These are phyloP conservation scores for Spilosoma lubricipeda DNA, from an alignment of 2,888 invertebrate genomes.

Conservation along the genomic window DNA sequence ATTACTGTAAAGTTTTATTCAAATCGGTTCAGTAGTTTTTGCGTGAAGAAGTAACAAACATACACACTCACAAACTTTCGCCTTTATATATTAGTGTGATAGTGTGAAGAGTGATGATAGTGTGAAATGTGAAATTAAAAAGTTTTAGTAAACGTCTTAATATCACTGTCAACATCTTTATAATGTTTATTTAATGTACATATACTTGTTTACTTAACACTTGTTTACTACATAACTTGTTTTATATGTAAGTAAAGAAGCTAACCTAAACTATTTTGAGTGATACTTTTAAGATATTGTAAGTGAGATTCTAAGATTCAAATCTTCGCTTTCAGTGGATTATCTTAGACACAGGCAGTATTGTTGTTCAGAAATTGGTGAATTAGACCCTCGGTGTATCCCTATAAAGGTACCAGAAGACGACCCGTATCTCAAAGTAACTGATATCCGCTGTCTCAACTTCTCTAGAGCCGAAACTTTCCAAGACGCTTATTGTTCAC, in stretches of 20 bases:
- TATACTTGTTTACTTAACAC: too few relatives aligned
- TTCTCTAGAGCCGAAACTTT: slow-evolving; percentile 77
- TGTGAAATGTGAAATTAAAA: too few relatives aligned
- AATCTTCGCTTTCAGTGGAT: slow-evolving; percentile 61
- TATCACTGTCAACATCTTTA: too few relatives aligned
- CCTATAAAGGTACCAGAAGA: slow-evolving; percentile 70
- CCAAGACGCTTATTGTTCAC: slow-evolving; percentile 70
- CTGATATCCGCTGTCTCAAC: slow-evolving; percentile 74
- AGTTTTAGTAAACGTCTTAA: too few relatives aligned
- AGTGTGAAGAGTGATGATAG: too few relatives aligned
- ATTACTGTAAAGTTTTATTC: too few relatives aligned
- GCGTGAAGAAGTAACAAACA: too few relatives aligned
- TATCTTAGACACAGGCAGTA: slow-evolving; percentile 60
- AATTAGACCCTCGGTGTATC: slow-evolving; percentile 63
- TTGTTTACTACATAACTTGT: too few relatives aligned
- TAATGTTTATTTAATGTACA: too few relatives aligned
- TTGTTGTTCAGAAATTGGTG: slow-evolving; percentile 64
- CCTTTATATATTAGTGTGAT: too few relatives aligned
- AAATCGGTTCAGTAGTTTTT: too few relatives aligned
- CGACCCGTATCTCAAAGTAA: slow-evolving; percentile 75
- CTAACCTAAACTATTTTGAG: neutral
- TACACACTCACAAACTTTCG: too few relatives aligned
- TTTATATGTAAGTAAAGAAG: neutral
- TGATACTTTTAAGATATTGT: neutral
- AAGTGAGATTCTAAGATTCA: neutral